These are phyloP conservation scores for Chromobotia macracanthus DNA, from an alignment of 2,797 vertebrate genomes.

Conservation along the genomic window DNA sequence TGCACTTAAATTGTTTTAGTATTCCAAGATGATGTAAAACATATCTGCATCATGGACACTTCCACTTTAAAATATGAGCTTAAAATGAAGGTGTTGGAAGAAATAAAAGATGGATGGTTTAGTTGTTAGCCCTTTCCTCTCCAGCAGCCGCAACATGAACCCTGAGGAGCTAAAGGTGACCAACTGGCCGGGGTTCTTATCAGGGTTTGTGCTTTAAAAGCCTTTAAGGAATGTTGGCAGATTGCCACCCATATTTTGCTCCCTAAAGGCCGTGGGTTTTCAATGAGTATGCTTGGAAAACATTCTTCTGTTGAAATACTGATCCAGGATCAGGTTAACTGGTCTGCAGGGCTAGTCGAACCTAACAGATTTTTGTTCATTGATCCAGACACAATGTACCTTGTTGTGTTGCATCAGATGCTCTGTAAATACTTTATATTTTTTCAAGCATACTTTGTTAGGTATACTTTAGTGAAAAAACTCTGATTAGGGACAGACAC, in stretches of 20 bases:
- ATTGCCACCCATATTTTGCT: slow-evolving; percentile 42
- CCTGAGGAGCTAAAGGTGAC: slow-evolving; percentile 65
- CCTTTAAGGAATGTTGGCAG: slow-evolving; percentile 55
- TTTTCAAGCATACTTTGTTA: neutral
- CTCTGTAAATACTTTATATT: slow-evolving; percentile 6
- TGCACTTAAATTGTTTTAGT: slow-evolving; percentile 39
- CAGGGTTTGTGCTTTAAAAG: slow-evolving; percentile 60
- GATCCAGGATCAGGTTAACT: slow-evolving; percentile 44
- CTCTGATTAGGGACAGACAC: no score
- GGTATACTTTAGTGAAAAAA: neutral
- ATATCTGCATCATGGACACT: slow-evolving; percentile 27
- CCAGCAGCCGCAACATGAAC: slow-evolving; percentile 53
- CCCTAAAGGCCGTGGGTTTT: slow-evolving; percentile 6
- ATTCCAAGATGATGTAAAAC: slow-evolving; percentile 32
- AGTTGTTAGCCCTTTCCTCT: slow-evolving; percentile 59
- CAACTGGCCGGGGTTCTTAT: slow-evolving; percentile 66
- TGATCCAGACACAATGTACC: slow-evolving; percentile 24
- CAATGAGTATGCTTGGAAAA: slow-evolving; percentile 20
- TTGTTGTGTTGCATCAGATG: slow-evolving; percentile 9
- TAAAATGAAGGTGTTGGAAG: slow-evolving; percentile 23
- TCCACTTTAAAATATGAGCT: slow-evolving; percentile 39
- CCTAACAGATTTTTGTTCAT: slow-evolving; percentile 12
- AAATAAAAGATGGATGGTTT: slow-evolving; percentile 27
- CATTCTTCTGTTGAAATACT: slow-evolving; percentile 38
- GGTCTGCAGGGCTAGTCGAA: neutral